Base-by-base conservation (phyloP, 2,113 vertebrate species). In the Collichthys lucidus region DNA sequence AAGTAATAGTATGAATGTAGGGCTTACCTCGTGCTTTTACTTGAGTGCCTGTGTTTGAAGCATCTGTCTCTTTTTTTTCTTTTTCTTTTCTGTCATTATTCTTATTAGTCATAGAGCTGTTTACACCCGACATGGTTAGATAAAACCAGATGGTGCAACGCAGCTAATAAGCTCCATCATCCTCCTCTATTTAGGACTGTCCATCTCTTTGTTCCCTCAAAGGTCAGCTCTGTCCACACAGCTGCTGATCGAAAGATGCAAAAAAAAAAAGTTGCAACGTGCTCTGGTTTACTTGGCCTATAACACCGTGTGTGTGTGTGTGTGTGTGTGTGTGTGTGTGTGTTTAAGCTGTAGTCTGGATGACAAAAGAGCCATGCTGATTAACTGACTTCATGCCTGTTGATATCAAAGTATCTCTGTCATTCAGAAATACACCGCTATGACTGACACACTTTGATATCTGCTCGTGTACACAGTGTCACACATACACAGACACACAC, bases 401-500 rank as follows among this genome's bases (percentile, higher is more conserved):
- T 14, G 50, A 50, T 12, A 29, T 52, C 20, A 62, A 35, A 67
- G 49, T 29, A 49, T 77, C 59, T 63, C 74, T 31, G 68, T 64
- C 52, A 79, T 57, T 59, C 49, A 78, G 69, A 59, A 57, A 59
- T 47, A 47, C 17, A 16, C 16, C 17, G 42, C 49, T 44, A 53
- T 60, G 31, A 85, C 44, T 44, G 76, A 59, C 26, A 53, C 35
- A 31, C 71, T 69, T 79, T 57, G 63, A 31, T 29, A 50, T 64
- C 62, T 52, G 50, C 35, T 29, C 31, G 59, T 65, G 24, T 66
- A 59, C 26, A 40, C 16, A 57, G 64, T 20, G 26, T 42, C 6
- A 46, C 26, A 47, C 24, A 46, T 9, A 65, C 15, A 66, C 14
- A 50, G 4, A 31, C 12, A 17, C 68, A 65, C 52, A 31, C 35